phyloP scores from a whole-genome alignment of 2,797 vertebrate genomes.

The Cryptoprocta ferox region DNA sequence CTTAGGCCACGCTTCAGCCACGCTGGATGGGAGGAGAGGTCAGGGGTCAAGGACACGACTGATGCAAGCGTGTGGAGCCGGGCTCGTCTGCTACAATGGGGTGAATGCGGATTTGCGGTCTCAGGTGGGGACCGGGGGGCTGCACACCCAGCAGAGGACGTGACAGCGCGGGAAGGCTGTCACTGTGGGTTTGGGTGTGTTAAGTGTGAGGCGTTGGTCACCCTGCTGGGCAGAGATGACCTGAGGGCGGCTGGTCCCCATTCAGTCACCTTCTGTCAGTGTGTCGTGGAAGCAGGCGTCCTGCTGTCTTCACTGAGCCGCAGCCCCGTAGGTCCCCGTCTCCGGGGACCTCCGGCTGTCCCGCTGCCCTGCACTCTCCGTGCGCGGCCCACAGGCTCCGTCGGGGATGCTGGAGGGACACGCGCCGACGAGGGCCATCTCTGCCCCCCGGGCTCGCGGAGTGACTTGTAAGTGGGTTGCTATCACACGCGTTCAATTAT shows the following conservation, averaged over 20 bases:
- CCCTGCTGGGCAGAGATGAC: neutral
- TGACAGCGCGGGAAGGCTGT: accelerated
- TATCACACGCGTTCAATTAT: neutral
- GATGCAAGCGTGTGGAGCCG: accelerated
- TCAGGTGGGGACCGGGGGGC: accelerated
- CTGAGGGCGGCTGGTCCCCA: accelerated
- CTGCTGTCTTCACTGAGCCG: too few species aligned
- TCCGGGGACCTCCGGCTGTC: too few species aligned
- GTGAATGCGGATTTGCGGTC: accelerated
- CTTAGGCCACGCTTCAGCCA: accelerated
- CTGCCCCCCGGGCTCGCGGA: neutral
- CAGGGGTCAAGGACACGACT: accelerated
- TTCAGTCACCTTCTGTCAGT: accelerated
- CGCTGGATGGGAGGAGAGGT: accelerated
- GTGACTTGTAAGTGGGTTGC: neutral
- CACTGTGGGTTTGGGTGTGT: accelerated
- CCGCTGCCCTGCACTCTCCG: neutral
- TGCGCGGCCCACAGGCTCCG: accelerated
- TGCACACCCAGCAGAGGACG: accelerated
- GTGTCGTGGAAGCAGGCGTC: accelerated
- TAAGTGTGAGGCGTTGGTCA: accelerated
- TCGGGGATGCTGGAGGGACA: accelerated
- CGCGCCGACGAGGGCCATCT: accelerated
- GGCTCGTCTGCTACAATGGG: accelerated
- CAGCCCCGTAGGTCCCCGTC: too few species aligned